Percentiles rank a stretch among this genome's conserved stretches.
phyloP scores from a whole-genome alignment of 2,888 invertebrate species.

The Monopis laevigella region DNA sequence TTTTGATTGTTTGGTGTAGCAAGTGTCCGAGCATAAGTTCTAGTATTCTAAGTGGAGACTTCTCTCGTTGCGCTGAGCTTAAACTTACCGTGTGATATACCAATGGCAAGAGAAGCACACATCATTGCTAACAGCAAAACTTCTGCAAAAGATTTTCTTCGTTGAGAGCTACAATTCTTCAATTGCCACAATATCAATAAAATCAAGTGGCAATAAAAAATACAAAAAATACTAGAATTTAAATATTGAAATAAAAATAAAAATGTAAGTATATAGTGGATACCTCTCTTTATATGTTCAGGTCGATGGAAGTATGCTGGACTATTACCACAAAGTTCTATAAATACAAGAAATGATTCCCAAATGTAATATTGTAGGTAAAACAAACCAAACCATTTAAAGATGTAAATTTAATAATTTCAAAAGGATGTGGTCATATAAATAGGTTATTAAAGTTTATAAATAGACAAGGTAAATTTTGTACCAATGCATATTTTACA shows the following conservation, averaged over 20 bases:
- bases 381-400: constrained; percentile 23
- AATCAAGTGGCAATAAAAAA: no score
- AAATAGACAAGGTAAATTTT: no score
- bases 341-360: constrained; percentile 70
- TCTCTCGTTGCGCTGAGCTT: constrained; percentile 56
- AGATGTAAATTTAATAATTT: no score
- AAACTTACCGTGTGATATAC: constrained; percentile 74
- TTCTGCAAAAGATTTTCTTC: constrained; percentile 86
- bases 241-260: constrained; percentile 28
- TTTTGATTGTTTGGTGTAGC: no score
- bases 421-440: no score
- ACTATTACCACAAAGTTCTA: constrained; percentile 71
- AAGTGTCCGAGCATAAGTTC: no score
- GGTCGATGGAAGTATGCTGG: constrained; percentile 69
- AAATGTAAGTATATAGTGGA: constrained; percentile 53
- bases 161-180: no score
- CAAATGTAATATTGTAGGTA: constrained; percentile 59
- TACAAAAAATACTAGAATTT: no score
- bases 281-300: constrained; percentile 68
- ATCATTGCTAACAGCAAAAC: constrained; percentile 73
- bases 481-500: no score
- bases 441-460: no score
- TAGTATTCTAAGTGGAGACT: no score
- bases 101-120: constrained; percentile 71
- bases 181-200: no score